Base-by-base conservation (phyloP, 2,113 vertebrate genomes). In the Ceyx margarethae region DNA sequence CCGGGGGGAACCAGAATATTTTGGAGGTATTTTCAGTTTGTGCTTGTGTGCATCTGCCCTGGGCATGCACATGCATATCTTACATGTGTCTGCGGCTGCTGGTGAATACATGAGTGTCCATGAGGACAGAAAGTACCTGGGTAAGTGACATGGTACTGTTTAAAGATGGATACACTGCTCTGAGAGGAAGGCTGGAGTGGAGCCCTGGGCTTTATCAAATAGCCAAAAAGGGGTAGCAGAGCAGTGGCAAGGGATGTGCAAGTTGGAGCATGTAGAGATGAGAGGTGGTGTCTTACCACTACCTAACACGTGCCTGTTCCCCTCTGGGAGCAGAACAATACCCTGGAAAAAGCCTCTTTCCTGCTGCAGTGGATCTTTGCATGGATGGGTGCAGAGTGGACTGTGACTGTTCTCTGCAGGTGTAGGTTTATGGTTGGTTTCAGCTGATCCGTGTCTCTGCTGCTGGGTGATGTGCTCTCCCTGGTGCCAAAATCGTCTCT, bases 401-500 rank as follows among this genome's bases (percentile, higher is more conserved):
- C 51, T 7, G 2, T 5, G 84, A 37, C 74, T 73, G 66, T 31
- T 92, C 69, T 93, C 87, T 3, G 29, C 4, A 16, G 65, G 40
- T 1, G 4, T 20, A 68, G 57, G 62, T 79, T 92, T 74, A 37
- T 66, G 64, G 46, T 66, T n/a, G 64, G 50, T 71, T 91, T 92
- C 73, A 85, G 78, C 93, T 82, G 81, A 76, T 94, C 93, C 57
- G 11, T 82, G 81, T 66, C 85, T 19, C 1, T 71, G 54, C 85
- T 95, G 60, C 13, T 58, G 91, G 93, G 85, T 89, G 81, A 94
- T 89, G 85, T 82, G 81, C 20, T 85, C 64, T 77, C 46, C 10
- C 37, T 12, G 3, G 81, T 91, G 94, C 95, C 95, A 96, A 95
- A 95, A 91, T 80, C 93, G 80, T 91, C 90, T 91, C 91, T 77